phyloP scores from a whole-genome alignment of 2,888 invertebrate genomes.

The Chloroclystis v-ata region DNA sequence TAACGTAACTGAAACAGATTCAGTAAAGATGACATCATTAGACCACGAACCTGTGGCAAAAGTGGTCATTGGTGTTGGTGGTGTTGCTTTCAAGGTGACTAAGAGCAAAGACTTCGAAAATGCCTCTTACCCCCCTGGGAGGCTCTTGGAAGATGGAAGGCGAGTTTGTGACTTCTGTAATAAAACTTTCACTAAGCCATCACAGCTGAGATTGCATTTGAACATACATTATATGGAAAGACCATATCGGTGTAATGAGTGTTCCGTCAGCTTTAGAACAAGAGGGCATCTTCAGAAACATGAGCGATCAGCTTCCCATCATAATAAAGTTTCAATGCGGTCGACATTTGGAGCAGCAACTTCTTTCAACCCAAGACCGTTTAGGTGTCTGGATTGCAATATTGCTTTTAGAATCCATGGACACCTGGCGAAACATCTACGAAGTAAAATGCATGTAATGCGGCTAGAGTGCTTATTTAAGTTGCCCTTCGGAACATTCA shows the following conservation, averaged over 20 bases:
- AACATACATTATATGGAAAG: conserved; percentile 97
- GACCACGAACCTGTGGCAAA: conserved; percentile 75
- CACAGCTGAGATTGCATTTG: conserved; percentile 92
- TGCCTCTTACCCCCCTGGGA: conserved; percentile 67
- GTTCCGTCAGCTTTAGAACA: conserved; percentile 93
- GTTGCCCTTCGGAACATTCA: conserved; percentile 95
- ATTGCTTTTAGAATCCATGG: conserved; percentile 98
- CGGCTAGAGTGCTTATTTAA: conserved; percentile 94
- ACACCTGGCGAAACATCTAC: conserved; percentile 96
- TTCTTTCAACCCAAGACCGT: conserved; percentile 95
- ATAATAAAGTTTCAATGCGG: conserved; percentile 94
- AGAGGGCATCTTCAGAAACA: conserved; percentile 96
- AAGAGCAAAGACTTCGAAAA: conserved; percentile 74
- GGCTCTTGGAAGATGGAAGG: conserved; percentile 84
- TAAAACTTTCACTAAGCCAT: conserved; percentile 94
- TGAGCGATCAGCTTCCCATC: conserved; percentile 93
- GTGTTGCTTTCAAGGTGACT: conserved; percentile 77
- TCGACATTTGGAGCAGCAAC: conserved; percentile 90
- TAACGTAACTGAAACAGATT: conserved; percentile 50
- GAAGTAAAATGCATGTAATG: conserved; percentile 97
- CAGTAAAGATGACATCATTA: conserved; percentile 50
- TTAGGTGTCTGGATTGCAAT: conserved; percentile 96
- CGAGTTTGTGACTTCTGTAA: conserved; percentile 91
- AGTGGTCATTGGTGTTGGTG: conserved; percentile 81
- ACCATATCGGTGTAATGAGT: conserved; percentile 93